Percentiles rank a stretch among this genome's conserved stretches.
These are phyloP conservation scores for Balearica regulorum DNA, from an alignment of 2,797 vertebrate species.

Conservation along the genomic window DNA sequence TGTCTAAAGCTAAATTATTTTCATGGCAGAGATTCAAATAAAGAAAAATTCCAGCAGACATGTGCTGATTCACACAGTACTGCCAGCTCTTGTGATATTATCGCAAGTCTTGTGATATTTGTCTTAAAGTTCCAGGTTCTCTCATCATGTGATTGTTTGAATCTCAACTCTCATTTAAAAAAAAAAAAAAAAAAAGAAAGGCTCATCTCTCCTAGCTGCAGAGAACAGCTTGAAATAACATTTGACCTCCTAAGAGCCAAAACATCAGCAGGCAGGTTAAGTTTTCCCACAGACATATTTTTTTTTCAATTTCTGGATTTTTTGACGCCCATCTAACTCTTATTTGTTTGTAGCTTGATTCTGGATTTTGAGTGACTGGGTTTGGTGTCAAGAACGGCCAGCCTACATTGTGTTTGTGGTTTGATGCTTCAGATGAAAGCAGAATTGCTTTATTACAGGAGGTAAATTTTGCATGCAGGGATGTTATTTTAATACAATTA, in stretches of 20 bases:
- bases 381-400: not conserved
- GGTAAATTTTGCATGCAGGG: not conserved
- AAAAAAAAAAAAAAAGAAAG: not conserved
- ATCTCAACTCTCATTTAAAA: not conserved
- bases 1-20: not conserved
- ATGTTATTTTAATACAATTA: not conserved
- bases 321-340: not conserved
- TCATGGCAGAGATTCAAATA: not conserved
- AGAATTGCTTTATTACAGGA: not conserved
- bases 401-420: not conserved
- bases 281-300: not conserved
- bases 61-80: not conserved
- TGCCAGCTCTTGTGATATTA: constrained; percentile 1
- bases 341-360: not conserved
- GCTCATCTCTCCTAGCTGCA: not conserved
- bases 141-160: not conserved
- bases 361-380: not conserved
- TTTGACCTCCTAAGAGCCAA: not conserved
- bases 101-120: not conserved
- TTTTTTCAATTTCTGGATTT: not conserved
- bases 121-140: not conserved
- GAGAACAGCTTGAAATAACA: constrained; percentile 2
- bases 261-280: not conserved
- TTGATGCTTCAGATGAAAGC: not conserved
- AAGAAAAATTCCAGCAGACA: not conserved